Evolutionary conservation across 1,140 invertebrate genomes (phyloP).

Genomic region (Panagrolaimus sp.): DNA sequence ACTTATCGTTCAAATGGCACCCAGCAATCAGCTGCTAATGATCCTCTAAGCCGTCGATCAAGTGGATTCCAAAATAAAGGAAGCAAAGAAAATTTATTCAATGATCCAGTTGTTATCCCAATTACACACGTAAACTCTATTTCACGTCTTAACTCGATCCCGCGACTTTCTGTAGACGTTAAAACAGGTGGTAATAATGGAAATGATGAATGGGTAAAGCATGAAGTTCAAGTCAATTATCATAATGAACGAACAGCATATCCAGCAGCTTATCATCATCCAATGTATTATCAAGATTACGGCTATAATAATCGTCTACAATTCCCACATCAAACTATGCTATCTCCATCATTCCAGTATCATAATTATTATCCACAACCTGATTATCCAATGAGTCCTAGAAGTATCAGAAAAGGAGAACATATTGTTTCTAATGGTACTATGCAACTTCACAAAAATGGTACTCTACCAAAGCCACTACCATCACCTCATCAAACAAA

Average conservation of each 20-base stretch:
- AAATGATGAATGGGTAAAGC: not conserved
- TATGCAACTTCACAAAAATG: not conserved
- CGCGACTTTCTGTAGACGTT: too few relatives aligned
- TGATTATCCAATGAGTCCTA: not conserved
- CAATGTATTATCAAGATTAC: not conserved
- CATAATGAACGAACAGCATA: not conserved
- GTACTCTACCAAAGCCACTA: not conserved
- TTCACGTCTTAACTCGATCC: too few relatives aligned
- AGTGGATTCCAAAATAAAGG: not conserved
- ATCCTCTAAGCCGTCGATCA: not conserved
- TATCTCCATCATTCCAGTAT: not conserved
- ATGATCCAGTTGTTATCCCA: conserved; percentile 8
- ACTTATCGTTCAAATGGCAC: not conserved
- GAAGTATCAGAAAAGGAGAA: not conserved
- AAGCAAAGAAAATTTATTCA: conserved; percentile 11
- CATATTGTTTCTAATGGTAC: not conserved
- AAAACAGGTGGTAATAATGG: too few relatives aligned
- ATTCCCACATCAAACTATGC: not conserved
- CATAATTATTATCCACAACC: not conserved
- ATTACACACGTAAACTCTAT: not conserved
- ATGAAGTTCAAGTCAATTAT: not conserved
- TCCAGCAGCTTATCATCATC: not conserved
- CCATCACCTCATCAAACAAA: not conserved
- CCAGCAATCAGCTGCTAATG: not conserved
- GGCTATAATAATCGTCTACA: not conserved